These are phyloP conservation scores for Coenonympha glycerion DNA, from an alignment of 2,888 invertebrate genomes.

Conservation along the genomic window DNA sequence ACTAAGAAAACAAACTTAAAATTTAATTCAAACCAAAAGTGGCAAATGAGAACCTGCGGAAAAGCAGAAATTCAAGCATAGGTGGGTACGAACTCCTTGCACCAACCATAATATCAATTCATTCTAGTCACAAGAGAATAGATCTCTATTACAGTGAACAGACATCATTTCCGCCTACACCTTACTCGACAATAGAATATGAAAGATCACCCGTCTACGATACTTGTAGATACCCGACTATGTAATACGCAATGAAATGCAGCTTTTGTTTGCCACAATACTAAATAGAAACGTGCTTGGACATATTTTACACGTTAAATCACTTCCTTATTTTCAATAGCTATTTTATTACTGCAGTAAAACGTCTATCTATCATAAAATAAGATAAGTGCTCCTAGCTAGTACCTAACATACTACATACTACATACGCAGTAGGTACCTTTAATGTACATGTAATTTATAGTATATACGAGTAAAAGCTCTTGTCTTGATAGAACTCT, in stretches of 20 bases:
- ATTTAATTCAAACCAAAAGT: no score
- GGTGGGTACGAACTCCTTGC: no score
- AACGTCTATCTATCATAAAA: background rate
- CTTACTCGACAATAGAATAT: background rate
- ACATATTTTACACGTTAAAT: background rate
- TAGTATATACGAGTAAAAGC: no score
- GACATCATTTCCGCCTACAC: conserved; percentile 2
- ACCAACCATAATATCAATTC: background rate
- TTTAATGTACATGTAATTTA: no score
- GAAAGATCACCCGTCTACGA: background rate
- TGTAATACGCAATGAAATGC: conserved; percentile 3
- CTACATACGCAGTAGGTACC: no score
- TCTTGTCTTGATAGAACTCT: background rate
- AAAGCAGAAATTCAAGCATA: no score
- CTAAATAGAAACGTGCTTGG: background rate
- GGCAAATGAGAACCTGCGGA: no score
- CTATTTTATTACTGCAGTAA: background rate
- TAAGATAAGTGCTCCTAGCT: no score
- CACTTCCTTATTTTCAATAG: background rate
- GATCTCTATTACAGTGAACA: background rate
- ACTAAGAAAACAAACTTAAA: no score
- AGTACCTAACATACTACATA: no score
- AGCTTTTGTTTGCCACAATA: background rate
- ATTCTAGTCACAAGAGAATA: background rate
- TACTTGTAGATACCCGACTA: background rate